phyloP scores from a whole-genome alignment of 1,140 invertebrate species.

The Rhynchophorus ferrugineus region DNA sequence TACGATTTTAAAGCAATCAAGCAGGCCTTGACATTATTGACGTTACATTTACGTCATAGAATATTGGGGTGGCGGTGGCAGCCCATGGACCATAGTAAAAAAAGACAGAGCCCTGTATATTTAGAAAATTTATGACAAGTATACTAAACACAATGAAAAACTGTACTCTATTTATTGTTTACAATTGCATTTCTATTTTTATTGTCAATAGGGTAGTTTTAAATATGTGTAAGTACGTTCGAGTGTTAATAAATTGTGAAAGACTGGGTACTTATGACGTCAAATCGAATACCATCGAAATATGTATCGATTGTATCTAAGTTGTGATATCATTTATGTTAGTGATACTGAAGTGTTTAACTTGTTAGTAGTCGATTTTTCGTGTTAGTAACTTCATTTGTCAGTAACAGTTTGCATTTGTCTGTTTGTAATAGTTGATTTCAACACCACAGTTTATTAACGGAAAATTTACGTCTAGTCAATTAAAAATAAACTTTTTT shows the following conservation, averaged over 20 bases:
- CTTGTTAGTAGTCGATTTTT: constrained; percentile 3
- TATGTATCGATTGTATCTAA: constrained; percentile 18
- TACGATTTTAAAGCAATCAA: too few relatives aligned
- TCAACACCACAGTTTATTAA: constrained; percentile 4
- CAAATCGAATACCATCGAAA: constrained; percentile 17
- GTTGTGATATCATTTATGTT: constrained; percentile 10
- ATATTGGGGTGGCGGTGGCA: too few relatives aligned
- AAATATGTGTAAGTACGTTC: not conserved
- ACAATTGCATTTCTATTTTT: not conserved
- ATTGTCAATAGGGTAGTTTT: not conserved
- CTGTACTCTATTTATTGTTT: not conserved
- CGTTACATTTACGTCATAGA: too few relatives aligned
- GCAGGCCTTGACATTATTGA: too few relatives aligned
- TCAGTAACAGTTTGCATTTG: not conserved
- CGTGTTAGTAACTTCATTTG: not conserved
- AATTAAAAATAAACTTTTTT: constrained; percentile 13
- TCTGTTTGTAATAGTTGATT: not conserved
- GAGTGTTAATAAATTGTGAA: constrained; percentile 17
- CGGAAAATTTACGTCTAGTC: constrained; percentile 13
- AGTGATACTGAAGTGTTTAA: constrained; percentile 4
- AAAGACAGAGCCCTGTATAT: not conserved
- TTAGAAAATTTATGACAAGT: not conserved
- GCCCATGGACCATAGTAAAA: too few relatives aligned
- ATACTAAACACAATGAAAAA: not conserved
- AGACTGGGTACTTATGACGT: constrained; percentile 28